phyloP scores from a whole-genome alignment of 2,113 vertebrate genomes.

The Tyrannus savana region DNA sequence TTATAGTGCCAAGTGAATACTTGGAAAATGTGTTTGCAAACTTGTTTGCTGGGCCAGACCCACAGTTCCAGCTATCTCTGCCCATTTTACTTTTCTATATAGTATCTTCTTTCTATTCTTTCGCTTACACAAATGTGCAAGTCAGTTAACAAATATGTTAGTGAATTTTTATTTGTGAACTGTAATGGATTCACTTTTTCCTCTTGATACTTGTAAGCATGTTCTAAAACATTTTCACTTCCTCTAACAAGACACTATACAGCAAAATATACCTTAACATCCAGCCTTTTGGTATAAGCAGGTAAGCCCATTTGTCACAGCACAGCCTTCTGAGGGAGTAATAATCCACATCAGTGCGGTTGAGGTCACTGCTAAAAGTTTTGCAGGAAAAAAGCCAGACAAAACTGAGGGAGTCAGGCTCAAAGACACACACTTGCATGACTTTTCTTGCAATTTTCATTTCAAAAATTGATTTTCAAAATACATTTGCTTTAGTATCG shows the following conservation, averaged over 20 bases:
- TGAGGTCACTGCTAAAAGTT: conserved; percentile 23
- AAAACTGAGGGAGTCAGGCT: background rate
- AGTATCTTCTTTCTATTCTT: background rate
- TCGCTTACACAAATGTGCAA: background rate
- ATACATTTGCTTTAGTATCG: background rate
- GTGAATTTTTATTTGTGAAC: background rate
- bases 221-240: background rate
- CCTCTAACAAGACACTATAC: background rate
- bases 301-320: background rate
- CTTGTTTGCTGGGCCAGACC: background rate
- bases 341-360: background rate
- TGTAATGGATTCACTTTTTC: background rate
- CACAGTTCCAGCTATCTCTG: background rate
- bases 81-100: background rate
- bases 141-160: background rate
- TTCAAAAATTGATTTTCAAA: conserved; percentile 29
- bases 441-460: background rate
- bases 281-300: background rate
- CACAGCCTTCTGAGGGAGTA: background rate
- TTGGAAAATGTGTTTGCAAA: background rate
- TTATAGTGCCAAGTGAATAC: accelerated
- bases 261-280: background rate
- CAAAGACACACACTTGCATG: background rate
- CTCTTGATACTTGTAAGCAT: background rate
- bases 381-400: background rate